Conservation (phyloP, 1,140 invertebrate genomes). For the Carcinoscorpius rotundicauda region DNA sequence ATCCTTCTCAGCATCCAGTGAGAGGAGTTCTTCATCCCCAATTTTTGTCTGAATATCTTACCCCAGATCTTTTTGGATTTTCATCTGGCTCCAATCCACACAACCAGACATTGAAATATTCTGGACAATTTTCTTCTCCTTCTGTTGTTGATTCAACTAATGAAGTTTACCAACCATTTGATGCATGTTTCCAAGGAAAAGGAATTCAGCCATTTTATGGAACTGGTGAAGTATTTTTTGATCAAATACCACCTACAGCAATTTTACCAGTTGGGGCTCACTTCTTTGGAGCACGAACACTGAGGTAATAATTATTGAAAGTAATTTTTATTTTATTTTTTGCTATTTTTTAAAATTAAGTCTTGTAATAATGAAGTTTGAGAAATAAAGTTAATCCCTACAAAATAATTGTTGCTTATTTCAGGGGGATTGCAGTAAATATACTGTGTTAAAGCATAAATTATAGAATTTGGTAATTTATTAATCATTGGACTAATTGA, state of each 20-base stretch:
- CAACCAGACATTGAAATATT: slow-evolving; percentile 13
- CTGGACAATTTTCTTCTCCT: slow-evolving; percentile 11
- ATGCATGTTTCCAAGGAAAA: slow-evolving; percentile 11
- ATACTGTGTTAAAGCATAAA: no score
- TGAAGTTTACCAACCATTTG: slow-evolving; percentile 19
- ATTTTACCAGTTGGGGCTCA: slow-evolving; percentile 15
- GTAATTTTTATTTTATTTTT: no score
- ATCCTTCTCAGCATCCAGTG: slow-evolving; percentile 13
- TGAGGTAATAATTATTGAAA: slow-evolving; percentile 8
- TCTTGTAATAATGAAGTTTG: no score
- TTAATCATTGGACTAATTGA: no score
- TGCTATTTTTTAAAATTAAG: no score
- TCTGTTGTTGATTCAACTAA: slow-evolving; percentile 12
- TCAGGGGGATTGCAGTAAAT: no score
- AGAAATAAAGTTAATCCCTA: no score
- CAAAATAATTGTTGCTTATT: no score
- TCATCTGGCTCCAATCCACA: slow-evolving; percentile 2
- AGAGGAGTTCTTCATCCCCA: slow-evolving; percentile 10
- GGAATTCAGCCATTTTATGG: slow-evolving; percentile 11
- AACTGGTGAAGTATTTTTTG: slow-evolving; percentile 14
- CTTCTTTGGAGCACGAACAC: slow-evolving; percentile 16
- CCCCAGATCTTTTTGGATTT: slow-evolving; percentile 11
- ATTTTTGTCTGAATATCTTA: slow-evolving; percentile 14
- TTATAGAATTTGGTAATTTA: no score
- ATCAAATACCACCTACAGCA: slow-evolving; percentile 12